Evolutionary conservation across 92 coral and sea anemone species (phyloP).

Genomic region (Parazoanthus darwini): DNA sequence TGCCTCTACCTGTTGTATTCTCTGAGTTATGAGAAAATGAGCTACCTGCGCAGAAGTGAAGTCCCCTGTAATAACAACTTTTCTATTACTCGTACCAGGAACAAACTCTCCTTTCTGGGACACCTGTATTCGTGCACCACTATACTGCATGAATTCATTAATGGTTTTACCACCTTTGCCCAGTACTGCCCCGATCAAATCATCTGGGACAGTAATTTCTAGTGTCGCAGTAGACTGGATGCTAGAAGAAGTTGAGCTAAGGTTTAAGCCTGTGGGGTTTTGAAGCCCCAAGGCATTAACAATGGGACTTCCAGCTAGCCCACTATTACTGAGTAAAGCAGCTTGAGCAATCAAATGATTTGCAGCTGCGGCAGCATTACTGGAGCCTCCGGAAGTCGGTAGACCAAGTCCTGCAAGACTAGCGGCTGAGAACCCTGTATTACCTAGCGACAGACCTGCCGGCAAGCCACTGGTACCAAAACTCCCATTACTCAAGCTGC

Average conservation of each 20-base stretch:
- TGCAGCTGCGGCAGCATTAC: conserved; percentile 66
- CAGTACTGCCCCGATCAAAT: conserved; percentile 90
- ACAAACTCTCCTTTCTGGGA: conserved; percentile 98
- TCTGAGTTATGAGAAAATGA: conserved; percentile 95
- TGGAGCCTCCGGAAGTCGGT: conserved; percentile 60
- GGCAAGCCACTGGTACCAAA: conserved; percentile 42
- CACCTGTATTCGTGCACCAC: conserved; percentile 94
- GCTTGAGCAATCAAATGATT: conserved; percentile 93
- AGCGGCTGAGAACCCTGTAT: conserved; percentile 64
- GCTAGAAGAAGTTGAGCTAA: conserved; percentile 67
- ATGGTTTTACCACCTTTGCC: conserved; percentile 99
- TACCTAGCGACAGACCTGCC: conserved; percentile 38
- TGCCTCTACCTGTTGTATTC: conserved; percentile 93
- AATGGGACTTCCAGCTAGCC: conserved; percentile 69
- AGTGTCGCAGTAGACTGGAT: conserved; percentile 94
- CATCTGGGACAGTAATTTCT: conserved; percentile 98
- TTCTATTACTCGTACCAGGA: conserved; percentile 95
- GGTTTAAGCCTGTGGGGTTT: conserved; percentile 71
- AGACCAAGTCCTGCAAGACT: conserved; percentile 92
- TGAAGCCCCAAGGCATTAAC: conserved; percentile 72
- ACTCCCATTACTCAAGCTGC: conserved; percentile 57
- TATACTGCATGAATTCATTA: conserved; percentile 97
- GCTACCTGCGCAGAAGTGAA: conserved; percentile 92
- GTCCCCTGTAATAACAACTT: conserved; percentile 98
- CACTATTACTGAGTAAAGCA: conserved; percentile 85